Percentiles rank a stretch among this genome's conserved stretches.
phyloP scores from a whole-genome alignment of 2,888 invertebrate species.

The Ephialtes manifestator region DNA sequence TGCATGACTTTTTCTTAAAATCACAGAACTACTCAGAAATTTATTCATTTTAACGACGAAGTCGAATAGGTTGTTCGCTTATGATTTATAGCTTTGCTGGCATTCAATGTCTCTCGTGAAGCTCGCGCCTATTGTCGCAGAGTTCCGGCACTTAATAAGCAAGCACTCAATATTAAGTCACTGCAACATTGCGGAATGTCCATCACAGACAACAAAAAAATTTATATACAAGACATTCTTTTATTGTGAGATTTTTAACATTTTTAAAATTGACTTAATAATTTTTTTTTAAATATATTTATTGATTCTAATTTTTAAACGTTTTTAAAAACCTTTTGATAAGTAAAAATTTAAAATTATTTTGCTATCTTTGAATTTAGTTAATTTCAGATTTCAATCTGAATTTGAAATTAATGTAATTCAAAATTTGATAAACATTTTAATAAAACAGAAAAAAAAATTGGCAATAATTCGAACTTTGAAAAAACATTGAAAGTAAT shows the following conservation, averaged over 20 bases:
- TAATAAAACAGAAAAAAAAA: too few relatives aligned
- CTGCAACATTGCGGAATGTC: neutral
- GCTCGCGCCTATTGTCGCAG: neutral
- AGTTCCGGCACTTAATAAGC: slow-evolving; percentile 7
- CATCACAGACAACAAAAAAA: neutral
- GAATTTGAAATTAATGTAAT: too few relatives aligned
- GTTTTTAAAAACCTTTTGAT: neutral
- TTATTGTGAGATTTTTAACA: neutral
- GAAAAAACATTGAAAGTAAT: too few relatives aligned
- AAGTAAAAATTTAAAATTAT: neutral
- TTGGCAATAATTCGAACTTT: too few relatives aligned
- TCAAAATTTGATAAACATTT: too few relatives aligned
- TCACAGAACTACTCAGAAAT: neutral
- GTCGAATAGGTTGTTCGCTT: neutral
- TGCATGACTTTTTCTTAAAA: slow-evolving; percentile 16
- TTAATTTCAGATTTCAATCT: too few relatives aligned
- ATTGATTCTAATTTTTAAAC: neutral
- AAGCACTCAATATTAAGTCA: neutral
- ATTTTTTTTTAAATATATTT: neutral
- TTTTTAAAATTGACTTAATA: neutral
- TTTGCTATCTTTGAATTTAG: too few relatives aligned
- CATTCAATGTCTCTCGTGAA: neutral
- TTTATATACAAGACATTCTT: neutral
- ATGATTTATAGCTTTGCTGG: slow-evolving; percentile 38
- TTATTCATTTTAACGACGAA: neutral